Evolutionary conservation across 2,113 vertebrate species (phyloP).

Genomic region (Plecotus auritus): DNA sequence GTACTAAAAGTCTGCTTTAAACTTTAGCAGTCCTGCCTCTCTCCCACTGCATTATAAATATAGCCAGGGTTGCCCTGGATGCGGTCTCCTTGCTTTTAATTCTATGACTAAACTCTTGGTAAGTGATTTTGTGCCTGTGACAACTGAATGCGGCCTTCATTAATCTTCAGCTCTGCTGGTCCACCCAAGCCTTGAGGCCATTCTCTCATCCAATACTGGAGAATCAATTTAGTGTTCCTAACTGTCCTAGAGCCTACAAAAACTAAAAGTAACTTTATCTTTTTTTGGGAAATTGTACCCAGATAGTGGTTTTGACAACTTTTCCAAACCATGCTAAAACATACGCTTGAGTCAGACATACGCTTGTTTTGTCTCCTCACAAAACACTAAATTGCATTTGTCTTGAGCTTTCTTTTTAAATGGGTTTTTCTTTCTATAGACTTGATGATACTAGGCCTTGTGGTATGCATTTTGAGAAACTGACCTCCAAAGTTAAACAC

Average conservation of each 20-base stretch:
- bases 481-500: background rate
- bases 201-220: background rate
- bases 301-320: background rate
- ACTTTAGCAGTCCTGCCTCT: background rate
- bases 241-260: background rate
- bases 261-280: background rate
- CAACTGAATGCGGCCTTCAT: background rate
- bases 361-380: background rate
- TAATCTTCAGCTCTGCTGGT: background rate
- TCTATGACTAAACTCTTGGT: background rate
- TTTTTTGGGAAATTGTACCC: background rate
- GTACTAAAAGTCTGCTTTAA: background rate
- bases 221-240: background rate
- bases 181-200: background rate
- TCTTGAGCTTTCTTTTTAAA: background rate
- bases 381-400: background rate
- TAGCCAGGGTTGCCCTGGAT: background rate
- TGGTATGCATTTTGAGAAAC: constrained; percentile 35
- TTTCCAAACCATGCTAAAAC: background rate
- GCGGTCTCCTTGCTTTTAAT: background rate
- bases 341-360: background rate
- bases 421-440: background rate
- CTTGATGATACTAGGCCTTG: background rate
- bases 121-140: background rate
- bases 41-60: background rate